Conservation (phyloP, 2,113 vertebrate species). For the Coreoperca whiteheadi region DNA sequence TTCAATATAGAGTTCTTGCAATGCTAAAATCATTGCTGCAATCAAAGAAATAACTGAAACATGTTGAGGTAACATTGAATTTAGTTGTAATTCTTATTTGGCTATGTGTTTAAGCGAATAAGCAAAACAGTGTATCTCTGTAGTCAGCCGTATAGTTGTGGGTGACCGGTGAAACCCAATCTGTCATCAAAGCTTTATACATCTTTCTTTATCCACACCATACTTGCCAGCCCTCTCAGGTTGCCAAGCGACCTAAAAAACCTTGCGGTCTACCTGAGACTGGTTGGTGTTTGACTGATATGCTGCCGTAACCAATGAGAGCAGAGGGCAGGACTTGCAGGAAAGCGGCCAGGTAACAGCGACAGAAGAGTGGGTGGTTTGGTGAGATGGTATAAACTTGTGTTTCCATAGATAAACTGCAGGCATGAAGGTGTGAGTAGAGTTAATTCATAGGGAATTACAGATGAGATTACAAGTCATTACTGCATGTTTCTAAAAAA, state of each 20-base stretch:
- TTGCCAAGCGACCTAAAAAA: constrained; percentile 66
- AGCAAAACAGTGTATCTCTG: background rate
- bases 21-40: background rate
- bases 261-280: constrained; percentile 40
- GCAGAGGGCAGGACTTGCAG: background rate
- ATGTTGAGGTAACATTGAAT: background rate
- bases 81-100: background rate
- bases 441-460: background rate
- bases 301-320: constrained; percentile 30
- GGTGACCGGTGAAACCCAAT: constrained; percentile 61
- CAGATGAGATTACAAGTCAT: background rate
- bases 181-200: constrained; percentile 78
- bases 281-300: constrained; percentile 41
- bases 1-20: background rate
- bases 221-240: constrained; percentile 54
- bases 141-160: constrained; percentile 28
- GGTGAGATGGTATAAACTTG: constrained; percentile 7
- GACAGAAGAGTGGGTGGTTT: constrained; percentile 5
- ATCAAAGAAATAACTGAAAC: background rate
- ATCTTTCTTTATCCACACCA: constrained; percentile 67
- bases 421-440: background rate
- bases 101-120: background rate
- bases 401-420: constrained; percentile 22
- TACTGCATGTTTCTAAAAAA: background rate
- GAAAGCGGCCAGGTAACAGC: constrained; percentile 43